Percentiles rank a stretch among this genome's conserved stretches.
These are phyloP conservation scores for Tragelaphus imberbis DNA, from an alignment of 2,113 vertebrate genomes.

Conservation along the genomic window DNA sequence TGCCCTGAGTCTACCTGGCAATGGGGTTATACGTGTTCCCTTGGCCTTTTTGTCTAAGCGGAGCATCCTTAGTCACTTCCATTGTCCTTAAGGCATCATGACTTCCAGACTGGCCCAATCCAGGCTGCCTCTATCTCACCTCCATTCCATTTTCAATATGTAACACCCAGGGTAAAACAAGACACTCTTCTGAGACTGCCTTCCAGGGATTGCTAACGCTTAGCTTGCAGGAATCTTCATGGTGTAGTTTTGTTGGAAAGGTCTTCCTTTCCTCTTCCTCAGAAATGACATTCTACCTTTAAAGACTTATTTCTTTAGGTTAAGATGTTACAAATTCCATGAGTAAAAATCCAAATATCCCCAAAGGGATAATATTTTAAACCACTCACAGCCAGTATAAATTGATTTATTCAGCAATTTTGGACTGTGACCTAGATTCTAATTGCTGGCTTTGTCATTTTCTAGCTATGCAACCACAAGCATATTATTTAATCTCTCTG, in stretches of 20 bases:
- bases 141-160: neutral
- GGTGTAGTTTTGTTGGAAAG: neutral
- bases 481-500: neutral
- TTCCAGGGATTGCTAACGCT: neutral
- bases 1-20: neutral
- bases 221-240: neutral
- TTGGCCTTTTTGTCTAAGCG: neutral
- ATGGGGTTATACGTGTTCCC: neutral
- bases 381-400: neutral
- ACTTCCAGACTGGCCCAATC: neutral
- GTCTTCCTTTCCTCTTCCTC: neutral
- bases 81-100: neutral
- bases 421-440: slow-evolving; percentile 28
- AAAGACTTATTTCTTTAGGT: neutral
- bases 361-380: neutral
- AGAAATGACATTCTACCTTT: neutral
- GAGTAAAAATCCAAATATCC: slow-evolving; percentile 3
- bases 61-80: neutral
- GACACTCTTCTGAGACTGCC: neutral
- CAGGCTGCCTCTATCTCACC: neutral
- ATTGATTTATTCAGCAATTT: neutral
- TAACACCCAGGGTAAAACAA: neutral
- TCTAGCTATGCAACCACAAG: neutral
- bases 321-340: neutral
- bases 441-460: neutral